These are phyloP conservation scores for Indicator indicator DNA, from an alignment of 2,113 vertebrate genomes.

Conservation along the genomic window DNA sequence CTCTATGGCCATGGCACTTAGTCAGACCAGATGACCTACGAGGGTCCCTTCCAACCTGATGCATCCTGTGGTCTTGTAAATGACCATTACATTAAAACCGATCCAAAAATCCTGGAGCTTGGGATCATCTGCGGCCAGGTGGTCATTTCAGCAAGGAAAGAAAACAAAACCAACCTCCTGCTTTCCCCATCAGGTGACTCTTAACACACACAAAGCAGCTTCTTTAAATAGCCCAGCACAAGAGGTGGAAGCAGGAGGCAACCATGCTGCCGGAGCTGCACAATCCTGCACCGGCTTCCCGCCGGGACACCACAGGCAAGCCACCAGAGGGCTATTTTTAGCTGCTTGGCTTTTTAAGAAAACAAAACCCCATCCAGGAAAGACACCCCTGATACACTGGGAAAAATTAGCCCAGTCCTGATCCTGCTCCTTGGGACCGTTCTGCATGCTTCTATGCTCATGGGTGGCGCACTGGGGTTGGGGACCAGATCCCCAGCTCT, in stretches of 20 bases:
- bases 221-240: neutral
- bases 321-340: neutral
- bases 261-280: neutral
- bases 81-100: neutral
- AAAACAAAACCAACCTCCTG: neutral
- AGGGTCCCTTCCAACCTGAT: too few species aligned
- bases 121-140: neutral
- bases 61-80: too few species aligned
- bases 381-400: accelerated
- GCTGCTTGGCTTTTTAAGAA: neutral
- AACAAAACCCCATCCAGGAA: slow-evolving; percentile 4
- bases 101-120: accelerated
- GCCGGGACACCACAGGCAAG: neutral
- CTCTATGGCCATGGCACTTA: accelerated
- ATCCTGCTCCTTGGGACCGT: neutral
- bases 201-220: neutral
- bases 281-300: neutral
- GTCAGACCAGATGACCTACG: too few species aligned
- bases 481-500: accelerated
- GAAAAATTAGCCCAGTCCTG: neutral
- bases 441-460: accelerated
- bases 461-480: neutral
- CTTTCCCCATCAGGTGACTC: neutral
- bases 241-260: neutral
- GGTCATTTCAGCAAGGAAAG: neutral